Evolutionary conservation across 2,113 vertebrate genomes (phyloP).

Genomic region (Takifugu bimaculatus): DNA sequence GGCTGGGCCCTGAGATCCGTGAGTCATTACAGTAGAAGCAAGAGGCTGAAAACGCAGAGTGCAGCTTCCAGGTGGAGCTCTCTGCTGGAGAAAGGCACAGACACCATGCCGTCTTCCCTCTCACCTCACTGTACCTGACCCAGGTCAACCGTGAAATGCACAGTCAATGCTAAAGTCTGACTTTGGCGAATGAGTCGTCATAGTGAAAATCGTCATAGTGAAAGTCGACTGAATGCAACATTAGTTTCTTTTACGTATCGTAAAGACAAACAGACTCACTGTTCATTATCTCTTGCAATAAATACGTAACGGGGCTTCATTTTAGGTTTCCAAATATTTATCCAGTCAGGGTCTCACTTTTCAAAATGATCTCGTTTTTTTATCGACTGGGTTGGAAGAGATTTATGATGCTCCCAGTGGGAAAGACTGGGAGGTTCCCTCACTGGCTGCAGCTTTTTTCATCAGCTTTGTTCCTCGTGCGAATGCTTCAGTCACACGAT

Average conservation of each 20-base stretch:
- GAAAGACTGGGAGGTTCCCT: slow-evolving; percentile 22
- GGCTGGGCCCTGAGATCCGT: slow-evolving; percentile 37
- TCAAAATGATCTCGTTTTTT: slow-evolving; percentile 11
- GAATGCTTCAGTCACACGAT: slow-evolving; percentile 27
- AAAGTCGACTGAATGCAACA: slow-evolving; percentile 43
- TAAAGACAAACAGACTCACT: slow-evolving; percentile 24
- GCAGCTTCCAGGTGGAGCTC: slow-evolving; percentile 23
- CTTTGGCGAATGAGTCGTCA: too few relatives aligned
- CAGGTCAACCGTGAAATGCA: too few relatives aligned
- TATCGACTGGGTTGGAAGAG: slow-evolving; percentile 1
- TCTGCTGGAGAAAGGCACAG: slow-evolving; percentile 8
- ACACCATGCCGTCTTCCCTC: slow-evolving; percentile 15
- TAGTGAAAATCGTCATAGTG: too few relatives aligned
- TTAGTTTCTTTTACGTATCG: slow-evolving; percentile 10
- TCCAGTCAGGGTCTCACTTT: not conserved
- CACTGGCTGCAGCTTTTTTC: slow-evolving; percentile 13
- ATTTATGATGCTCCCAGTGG: slow-evolving; percentile 3
- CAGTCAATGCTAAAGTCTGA: too few relatives aligned
- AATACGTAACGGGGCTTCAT: slow-evolving; percentile 5
- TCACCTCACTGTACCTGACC: too few relatives aligned
- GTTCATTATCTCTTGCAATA: slow-evolving; percentile 5
- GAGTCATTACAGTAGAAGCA: slow-evolving; percentile 43
- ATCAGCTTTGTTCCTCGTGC: not conserved
- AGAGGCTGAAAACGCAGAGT: slow-evolving; percentile 7
- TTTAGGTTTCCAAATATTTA: slow-evolving; percentile 9